Evolutionary conservation across 2,113 vertebrate genomes (phyloP).

Genomic region (Pelmatolapia mariae): DNA sequence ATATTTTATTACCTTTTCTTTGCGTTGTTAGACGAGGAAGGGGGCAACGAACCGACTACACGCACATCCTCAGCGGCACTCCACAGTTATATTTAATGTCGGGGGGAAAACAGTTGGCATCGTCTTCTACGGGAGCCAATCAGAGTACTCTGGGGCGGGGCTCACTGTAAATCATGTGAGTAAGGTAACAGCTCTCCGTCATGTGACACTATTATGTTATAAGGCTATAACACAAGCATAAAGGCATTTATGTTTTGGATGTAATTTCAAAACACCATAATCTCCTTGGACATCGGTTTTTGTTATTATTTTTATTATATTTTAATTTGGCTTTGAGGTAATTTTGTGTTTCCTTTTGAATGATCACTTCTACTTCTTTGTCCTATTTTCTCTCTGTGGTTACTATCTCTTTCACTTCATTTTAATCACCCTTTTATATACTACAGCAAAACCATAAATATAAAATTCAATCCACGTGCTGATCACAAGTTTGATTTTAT

Average conservation of each 20-base stretch:
- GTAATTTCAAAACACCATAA: not conserved
- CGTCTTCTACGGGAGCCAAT: slow-evolving; percentile 23
- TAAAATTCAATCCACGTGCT: not conserved
- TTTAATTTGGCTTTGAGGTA: not conserved
- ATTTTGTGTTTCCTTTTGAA: not conserved
- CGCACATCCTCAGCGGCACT: not conserved
- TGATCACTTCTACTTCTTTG: not conserved
- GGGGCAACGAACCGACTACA: accelerated
- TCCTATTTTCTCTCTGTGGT: not conserved
- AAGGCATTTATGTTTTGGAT: not conserved
- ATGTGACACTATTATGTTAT: not conserved
- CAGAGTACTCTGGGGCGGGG: slow-evolving; percentile 9
- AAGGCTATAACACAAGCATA: not conserved
- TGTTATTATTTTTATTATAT: not conserved
- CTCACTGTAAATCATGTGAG: not conserved
- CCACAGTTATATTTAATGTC: slow-evolving; percentile 22
- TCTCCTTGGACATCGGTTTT: not conserved
- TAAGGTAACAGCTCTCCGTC: not conserved
- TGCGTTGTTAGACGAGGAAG: accelerated
- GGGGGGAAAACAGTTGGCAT: not conserved
- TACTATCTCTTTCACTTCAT: not conserved
- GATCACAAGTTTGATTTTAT: not conserved
- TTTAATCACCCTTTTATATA: not conserved
- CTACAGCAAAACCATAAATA: not conserved
- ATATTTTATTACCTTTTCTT: slow-evolving; percentile 10